Base-by-base conservation (phyloP, 2,113 vertebrate genomes). In the Diadophis punctatus region DNA sequence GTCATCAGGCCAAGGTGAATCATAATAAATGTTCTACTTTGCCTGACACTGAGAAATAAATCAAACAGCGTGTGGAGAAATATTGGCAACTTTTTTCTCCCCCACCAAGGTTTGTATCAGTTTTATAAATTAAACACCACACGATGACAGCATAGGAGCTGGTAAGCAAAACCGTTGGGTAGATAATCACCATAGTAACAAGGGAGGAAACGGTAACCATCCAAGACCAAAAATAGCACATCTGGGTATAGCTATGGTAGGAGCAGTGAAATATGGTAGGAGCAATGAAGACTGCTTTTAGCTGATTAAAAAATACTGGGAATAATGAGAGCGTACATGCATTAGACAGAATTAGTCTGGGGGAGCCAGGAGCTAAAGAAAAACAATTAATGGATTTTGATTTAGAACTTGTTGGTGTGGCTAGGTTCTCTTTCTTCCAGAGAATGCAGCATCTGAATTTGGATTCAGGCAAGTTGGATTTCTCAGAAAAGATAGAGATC, bases 111-210 rank as follows among this genome's bases (percentile, higher is more conserved):
- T 97, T 98, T 97, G 96, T 97, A 97, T 97, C 96, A 93, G 97
- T 96, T 97, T 98, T 98, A 98, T 98, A 98, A 99, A 99, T 98
- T 98, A 98, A 98, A 97, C 97, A 97, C 96, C 96, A 96, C 27
- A 95, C 68, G 97, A 96, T 98, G 98, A 98, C 98, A 98, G 98
- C 96, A 97, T 98, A 93, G 95, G 97, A 97, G 97, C 94, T 49
- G 94, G 97, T 97, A 97, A 97, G 97, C 97, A 98, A 97, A 98
- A 97, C 96, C 95, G 97, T 97, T 96, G 95, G 25, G 96, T 93
- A 99, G 98, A 99, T 99, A 98, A 98, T 99, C 98, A 96, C 98
- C 97, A 98, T 98, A 97, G 98, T 97, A 98, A 99, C 98, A n/a
- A 22, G 30, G 88, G 88, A 27, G 18, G 16, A 98, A 98, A 98